Evolutionary conservation across 2,888 invertebrate genomes (phyloP).

Genomic region (Leptopilina myrica): DNA sequence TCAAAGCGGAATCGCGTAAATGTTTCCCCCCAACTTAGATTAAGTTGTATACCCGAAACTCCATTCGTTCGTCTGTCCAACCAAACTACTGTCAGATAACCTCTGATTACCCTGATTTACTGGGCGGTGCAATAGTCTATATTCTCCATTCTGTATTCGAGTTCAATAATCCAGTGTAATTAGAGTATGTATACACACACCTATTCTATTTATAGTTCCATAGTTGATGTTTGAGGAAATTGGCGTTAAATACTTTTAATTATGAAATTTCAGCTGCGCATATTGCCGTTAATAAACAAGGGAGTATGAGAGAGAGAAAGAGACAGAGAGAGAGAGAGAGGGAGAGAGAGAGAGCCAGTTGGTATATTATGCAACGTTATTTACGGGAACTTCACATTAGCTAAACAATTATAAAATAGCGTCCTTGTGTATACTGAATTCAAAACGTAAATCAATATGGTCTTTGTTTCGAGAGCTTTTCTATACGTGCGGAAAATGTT

Average conservation of each 20-base stretch:
- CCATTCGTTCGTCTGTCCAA: slow-evolving; percentile 56
- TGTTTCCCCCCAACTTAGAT: slow-evolving; percentile 62
- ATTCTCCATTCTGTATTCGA: slow-evolving; percentile 46
- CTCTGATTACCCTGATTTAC: slow-evolving; percentile 67
- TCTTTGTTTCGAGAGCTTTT: not conserved
- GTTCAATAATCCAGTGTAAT: slow-evolving; percentile 57
- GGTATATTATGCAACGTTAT: not conserved
- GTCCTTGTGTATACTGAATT: not conserved
- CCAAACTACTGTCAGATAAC: slow-evolving; percentile 64
- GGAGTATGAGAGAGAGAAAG: not conserved
- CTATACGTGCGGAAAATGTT: not conserved
- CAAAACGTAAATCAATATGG: not conserved
- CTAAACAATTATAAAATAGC: not conserved
- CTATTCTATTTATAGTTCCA: slow-evolving; percentile 44
- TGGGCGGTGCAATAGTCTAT: slow-evolving; percentile 52
- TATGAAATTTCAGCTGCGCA: not conserved
- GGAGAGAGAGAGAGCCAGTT: not conserved
- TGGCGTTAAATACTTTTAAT: slow-evolving; percentile 20
- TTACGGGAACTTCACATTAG: not conserved
- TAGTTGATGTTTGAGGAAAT: slow-evolving; percentile 1
- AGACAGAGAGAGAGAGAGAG: not conserved
- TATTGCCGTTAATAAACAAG: not conserved
- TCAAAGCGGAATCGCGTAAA: slow-evolving; percentile 48
- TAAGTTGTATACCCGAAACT: slow-evolving; percentile 63
- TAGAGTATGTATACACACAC: slow-evolving; percentile 52